Evolutionary conservation across 2,888 invertebrate genomes (phyloP).

Genomic region (Hypena proboscidalis): DNA sequence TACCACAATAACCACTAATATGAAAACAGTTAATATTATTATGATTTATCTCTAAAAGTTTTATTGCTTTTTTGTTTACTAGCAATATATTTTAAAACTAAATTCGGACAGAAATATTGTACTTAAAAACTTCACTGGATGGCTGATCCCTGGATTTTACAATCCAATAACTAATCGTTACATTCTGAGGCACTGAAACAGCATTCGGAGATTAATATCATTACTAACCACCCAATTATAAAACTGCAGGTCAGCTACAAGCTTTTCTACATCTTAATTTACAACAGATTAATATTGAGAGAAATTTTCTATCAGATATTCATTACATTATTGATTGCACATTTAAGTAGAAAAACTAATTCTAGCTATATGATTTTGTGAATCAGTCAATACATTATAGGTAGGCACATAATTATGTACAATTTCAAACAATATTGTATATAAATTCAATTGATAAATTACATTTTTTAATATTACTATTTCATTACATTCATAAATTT

Average conservation of each 20-base stretch:
- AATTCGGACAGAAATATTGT: too few relatives aligned
- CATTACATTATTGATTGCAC: constrained; percentile 6
- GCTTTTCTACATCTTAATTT: constrained; percentile 13
- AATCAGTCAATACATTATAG: constrained; percentile 44
- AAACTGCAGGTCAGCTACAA: not conserved
- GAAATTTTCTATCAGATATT: not conserved
- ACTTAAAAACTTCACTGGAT: too few relatives aligned
- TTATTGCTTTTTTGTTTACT: too few relatives aligned
- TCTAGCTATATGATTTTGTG: constrained; percentile 29
- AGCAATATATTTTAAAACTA: too few relatives aligned
- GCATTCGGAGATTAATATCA: too few relatives aligned
- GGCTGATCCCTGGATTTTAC: too few relatives aligned
- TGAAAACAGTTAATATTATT: too few relatives aligned
- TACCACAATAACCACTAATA: too few relatives aligned
- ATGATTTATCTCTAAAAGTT: too few relatives aligned
- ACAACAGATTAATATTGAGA: constrained; percentile 5
- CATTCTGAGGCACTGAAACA: constrained; percentile 8
- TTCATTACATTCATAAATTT: constrained; percentile 1
- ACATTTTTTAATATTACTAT: constrained; percentile 11
- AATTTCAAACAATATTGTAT: constrained; percentile 30
- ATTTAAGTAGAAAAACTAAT: constrained; percentile 45
- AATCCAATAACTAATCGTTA: not conserved
- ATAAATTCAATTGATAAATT: constrained; percentile 4
- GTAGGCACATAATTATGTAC: constrained; percentile 46
- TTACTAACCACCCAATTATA: not conserved